phyloP scores from a whole-genome alignment of 2,888 invertebrate species.

The Rhagium mordax region DNA sequence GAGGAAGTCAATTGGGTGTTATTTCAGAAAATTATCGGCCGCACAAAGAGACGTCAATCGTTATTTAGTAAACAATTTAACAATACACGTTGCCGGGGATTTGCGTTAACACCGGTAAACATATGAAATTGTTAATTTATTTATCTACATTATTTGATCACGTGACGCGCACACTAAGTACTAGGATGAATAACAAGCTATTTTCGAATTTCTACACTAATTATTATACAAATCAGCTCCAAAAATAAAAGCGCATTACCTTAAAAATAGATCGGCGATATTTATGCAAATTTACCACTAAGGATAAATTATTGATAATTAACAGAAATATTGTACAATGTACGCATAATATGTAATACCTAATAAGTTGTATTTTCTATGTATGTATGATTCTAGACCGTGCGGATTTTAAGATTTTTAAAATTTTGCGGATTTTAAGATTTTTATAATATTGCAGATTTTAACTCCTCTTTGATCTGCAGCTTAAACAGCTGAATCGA shows the following conservation, averaged over 20 bases:
- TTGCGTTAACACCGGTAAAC: not conserved
- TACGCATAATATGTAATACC: no score
- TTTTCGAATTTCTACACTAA: not conserved
- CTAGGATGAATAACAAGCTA: not conserved
- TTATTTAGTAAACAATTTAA: not conserved
- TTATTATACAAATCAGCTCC: not conserved
- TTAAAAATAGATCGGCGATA: not conserved
- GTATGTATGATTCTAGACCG: no score
- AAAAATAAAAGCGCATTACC: not conserved
- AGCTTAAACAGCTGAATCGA: no score
- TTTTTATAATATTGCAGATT: no score
- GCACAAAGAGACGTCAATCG: not conserved
- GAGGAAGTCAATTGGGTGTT: not conserved
- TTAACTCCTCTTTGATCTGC: no score
- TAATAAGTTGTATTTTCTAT: no score
- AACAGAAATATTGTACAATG: no score
- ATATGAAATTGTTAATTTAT: not conserved
- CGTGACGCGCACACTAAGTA: not conserved
- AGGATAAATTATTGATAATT: no score
- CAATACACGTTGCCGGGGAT: not conserved
- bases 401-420: no score
- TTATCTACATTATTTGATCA: not conserved
- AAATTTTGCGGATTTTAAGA: no score
- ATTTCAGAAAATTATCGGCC: not conserved
- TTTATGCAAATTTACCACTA: no score